phyloP scores from a whole-genome alignment of 2,113 vertebrate species.

The Callithrix jacchus region DNA sequence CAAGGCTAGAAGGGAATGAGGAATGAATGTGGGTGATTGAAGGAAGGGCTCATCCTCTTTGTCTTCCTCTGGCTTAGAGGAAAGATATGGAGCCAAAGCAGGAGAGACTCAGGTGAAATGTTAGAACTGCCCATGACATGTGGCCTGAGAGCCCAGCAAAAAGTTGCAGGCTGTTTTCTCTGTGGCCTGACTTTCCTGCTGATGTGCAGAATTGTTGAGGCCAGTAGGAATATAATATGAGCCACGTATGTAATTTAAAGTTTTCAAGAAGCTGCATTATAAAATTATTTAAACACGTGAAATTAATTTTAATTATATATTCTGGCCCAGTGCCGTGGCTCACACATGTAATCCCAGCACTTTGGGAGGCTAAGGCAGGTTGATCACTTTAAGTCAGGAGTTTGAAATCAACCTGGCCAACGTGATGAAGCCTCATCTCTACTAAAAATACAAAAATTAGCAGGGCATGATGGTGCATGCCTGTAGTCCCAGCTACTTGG shows the following conservation, averaged over 20 bases:
- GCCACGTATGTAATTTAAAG: neutral
- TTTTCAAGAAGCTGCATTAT: neutral
- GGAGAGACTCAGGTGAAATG: neutral
- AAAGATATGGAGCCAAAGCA: neutral
- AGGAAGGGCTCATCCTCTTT: neutral
- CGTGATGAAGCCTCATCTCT: too few species aligned
- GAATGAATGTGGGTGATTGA: neutral
- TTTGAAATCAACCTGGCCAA: too few species aligned
- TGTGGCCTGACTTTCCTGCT: neutral
- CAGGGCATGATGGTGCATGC: accelerated
- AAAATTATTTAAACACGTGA: neutral
- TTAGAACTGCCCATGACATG: accelerated
- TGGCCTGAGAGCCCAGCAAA: neutral
- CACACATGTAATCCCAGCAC: too few species aligned
- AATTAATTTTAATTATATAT: neutral
- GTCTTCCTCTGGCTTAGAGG: neutral
- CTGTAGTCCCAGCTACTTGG: too few species aligned
- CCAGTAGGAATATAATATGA: neutral
- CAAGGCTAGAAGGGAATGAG: neutral
- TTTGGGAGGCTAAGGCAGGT: too few species aligned
- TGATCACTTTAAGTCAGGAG: too few species aligned
- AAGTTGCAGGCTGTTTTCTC: neutral
- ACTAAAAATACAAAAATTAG: too few species aligned
- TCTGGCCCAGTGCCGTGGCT: too few species aligned
- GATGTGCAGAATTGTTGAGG: neutral